Evolutionary conservation across 2,113 vertebrate genomes (phyloP), one percentile per base, ranked within the genome.

Genomic region (Buteo buteo): DNA sequence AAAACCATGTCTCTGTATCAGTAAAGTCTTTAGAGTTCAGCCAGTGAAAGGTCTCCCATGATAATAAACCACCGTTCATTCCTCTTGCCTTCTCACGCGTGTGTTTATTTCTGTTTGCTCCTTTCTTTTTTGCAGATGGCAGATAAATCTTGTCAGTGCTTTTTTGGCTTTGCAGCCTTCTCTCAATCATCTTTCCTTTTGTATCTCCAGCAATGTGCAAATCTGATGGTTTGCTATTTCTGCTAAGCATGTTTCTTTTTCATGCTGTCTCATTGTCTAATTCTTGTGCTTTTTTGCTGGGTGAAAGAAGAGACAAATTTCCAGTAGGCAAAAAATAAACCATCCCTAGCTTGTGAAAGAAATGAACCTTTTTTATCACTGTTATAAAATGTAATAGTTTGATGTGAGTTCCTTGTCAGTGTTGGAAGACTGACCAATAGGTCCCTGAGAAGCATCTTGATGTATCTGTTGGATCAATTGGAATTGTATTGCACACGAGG

Each of bases 141-240:
- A 93, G 89, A 95, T 91, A 95, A 95, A 94, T 94, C 89, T 95
- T 95, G 93, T 94, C 94, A 95, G 83, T 79, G 69, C 57, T 94
- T 94, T 96, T 93, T 94, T 93, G 94, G 94, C 78, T 94, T 96
- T 91, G 71, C 66, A 94, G 89, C 54, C 73, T 94, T 95, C 91
- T 82, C 78, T 96, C 94, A 95, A 91, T 94, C 92, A 91, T 95
- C 85, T 90, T 94, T 92, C n/a, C 88, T 88, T 95, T 96, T 95
- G 91, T 89, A 82, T 97, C 81, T 91, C 49, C 81, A 80, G 86
- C 84, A 89, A 80, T 85, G 95, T 94, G 96, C 83, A 88, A 52
- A 96, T 94, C 87, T 95, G 92, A 82, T 72, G 78, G 69, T 82
- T 96, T 94, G 74, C 84, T 96, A 91, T 94, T 96, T 97, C 91